These are phyloP conservation scores for Leptoclinus maculatus DNA, from an alignment of 2,797 vertebrate species.

Conservation along the genomic window DNA sequence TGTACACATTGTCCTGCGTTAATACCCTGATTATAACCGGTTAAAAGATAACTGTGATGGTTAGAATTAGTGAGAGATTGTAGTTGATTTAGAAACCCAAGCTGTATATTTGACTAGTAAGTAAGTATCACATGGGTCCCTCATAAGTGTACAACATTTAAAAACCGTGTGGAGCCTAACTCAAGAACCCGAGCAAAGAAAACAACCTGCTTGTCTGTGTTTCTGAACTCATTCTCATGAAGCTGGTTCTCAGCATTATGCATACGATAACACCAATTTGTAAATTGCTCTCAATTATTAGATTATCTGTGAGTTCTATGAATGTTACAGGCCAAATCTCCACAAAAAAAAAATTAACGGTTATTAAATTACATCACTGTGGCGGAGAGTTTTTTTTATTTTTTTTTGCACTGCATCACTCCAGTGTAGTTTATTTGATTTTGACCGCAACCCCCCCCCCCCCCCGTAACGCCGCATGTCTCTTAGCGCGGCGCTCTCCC, in stretches of 20 bases:
- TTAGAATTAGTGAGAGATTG: neutral
- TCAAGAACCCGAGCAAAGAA: neutral
- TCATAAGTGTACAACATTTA: neutral
- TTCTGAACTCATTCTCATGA: constrained; percentile 17
- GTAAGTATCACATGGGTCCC: neutral
- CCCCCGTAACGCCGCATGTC: constrained; percentile 36
- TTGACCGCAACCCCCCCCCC: constrained; percentile 31
- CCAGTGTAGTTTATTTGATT: constrained; percentile 52
- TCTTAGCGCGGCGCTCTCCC: constrained; percentile 18
- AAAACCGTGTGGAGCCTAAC: neutral
- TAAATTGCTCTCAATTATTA: constrained; percentile 41
- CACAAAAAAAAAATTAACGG: constrained; percentile 39
- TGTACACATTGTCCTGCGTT: neutral
- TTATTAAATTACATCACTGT: constrained; percentile 45
- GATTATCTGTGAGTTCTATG: constrained; percentile 29
- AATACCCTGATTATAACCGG: neutral
- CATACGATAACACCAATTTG: constrained; percentile 38
- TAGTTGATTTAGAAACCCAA: neutral
- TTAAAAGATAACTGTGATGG: neutral
- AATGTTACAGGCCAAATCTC: constrained; percentile 37
- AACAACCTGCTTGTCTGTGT: neutral
- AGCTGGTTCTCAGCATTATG: constrained; percentile 13
- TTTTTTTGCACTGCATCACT: constrained; percentile 7
- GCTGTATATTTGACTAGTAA: neutral
- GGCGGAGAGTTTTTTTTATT: neutral